Percentiles rank a stretch among this genome's conserved stretches.
These are phyloP conservation scores for Lasaia peninsularis DNA, from an alignment of 1,140 invertebrate genomes.

Conservation along the genomic window DNA sequence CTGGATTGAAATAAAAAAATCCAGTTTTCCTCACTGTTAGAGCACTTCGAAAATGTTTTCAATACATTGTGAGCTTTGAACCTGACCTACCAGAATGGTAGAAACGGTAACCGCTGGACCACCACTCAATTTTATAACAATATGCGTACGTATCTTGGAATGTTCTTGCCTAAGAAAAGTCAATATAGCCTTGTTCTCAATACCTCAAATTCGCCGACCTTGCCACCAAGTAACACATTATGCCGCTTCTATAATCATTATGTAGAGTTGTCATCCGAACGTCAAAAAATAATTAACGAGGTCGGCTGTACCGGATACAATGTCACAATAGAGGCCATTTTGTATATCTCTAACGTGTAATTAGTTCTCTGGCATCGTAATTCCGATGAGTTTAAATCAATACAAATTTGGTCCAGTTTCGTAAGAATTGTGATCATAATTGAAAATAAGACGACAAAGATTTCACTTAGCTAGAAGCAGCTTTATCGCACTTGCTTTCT, in stretches of 20 bases:
- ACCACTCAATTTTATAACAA: neutral
- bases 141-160: slow-evolving; percentile 34
- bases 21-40: too few species aligned
- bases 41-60: too few species aligned
- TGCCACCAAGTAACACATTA: slow-evolving; percentile 24
- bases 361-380: neutral
- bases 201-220: slow-evolving; percentile 62
- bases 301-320: slow-evolving; percentile 28
- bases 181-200: slow-evolving; percentile 46
- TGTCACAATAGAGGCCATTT: slow-evolving; percentile 22
- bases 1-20: too few species aligned
- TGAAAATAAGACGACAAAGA: too few species aligned
- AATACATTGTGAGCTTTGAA: too few species aligned
- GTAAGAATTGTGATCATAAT: too few species aligned
- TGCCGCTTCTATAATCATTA: slow-evolving; percentile 42
- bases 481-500: too few species aligned
- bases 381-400: too few species aligned
- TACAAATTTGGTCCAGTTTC: too few species aligned
- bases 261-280: slow-evolving; percentile 52
- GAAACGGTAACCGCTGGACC: too few species aligned
- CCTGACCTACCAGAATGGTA: too few species aligned
- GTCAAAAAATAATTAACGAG: slow-evolving; percentile 35
- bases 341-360: slow-evolving; percentile 10
- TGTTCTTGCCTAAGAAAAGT: slow-evolving; percentile 33
- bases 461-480: too few species aligned